Base-by-base conservation (phyloP, 2,113 vertebrate genomes). In the Pionites leucogaster region DNA sequence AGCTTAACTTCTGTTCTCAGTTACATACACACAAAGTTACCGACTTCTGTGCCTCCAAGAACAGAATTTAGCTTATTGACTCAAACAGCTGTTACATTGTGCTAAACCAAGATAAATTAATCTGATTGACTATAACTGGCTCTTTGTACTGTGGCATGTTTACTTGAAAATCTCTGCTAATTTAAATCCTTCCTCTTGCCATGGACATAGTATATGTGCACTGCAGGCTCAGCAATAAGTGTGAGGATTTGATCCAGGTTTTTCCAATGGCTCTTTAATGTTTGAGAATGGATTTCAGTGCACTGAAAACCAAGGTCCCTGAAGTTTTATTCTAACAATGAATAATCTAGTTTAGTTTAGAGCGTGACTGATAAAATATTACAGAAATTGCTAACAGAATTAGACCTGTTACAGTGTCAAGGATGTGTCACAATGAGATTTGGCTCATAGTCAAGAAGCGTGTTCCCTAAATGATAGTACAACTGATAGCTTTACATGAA, bases 71-170 rank as follows among this genome's bases (percentile, higher is more conserved):
- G 90, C 86, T 86, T 91, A 90, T 77, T 82, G 95, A 91, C 65
- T 77, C 72, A 17, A 96, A 52, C 95, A 97, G 86, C 95, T 97
- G 91, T 93, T 91, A 59, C 88, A 69, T 81, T 88, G 79, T 96
- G 92, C 82, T 88, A 75, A 88, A 94, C 91, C 94, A 90, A 81
- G 92, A 96, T 78, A 93, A 93, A 96, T 94, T 86, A 94, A 95
- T 93, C 90, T 4, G 17, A 86, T 91, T 94, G 92, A 94, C 80
- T 94, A 2, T 71, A 79, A 90, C 86, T 88, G 82, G 84, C 81
- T 92, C 74, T 96, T 95, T 93, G 90, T 92, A 63, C 82, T 88
- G 65, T 79, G 57, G 55, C 44, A 33, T 77, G 80, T 95, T 93
- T 95, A 79, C 87, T 92, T 94, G 92, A 55, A 92, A 95, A 89